phyloP scores from a whole-genome alignment of 2,888 invertebrate genomes.

The Spodoptera picta region DNA sequence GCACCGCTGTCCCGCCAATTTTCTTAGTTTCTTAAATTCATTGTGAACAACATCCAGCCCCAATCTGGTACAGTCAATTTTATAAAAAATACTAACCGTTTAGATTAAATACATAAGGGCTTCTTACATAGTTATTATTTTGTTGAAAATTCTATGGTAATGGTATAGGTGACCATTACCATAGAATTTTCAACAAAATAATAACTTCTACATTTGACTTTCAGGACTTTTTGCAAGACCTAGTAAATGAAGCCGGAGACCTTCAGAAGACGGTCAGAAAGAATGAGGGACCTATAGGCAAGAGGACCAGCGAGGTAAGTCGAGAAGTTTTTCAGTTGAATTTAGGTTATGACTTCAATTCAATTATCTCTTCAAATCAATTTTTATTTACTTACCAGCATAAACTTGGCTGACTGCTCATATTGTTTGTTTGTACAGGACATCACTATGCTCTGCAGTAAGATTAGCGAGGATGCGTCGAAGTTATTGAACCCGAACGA shows the following conservation, averaged over 20 bases:
- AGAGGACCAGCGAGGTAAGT: conserved; percentile 62
- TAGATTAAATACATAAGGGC: too few relatives aligned
- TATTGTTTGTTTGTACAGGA: conserved; percentile 47
- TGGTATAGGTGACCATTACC: too few relatives aligned
- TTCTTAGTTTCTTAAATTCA: too few relatives aligned
- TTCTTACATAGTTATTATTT: too few relatives aligned
- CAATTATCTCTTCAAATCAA: too few relatives aligned
- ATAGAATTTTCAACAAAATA: neutral
- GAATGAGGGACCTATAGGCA: conserved; percentile 50
- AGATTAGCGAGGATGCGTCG: conserved; percentile 62
- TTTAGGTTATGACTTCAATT: neutral
- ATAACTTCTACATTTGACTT: neutral
- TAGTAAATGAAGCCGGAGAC: conserved; percentile 65
- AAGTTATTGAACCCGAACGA: conserved; percentile 55
- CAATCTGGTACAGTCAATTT: too few relatives aligned
- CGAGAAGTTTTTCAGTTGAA: neutral
- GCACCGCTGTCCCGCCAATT: too few relatives aligned
- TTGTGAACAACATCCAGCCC: too few relatives aligned
- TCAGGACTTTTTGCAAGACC: conserved; percentile 76
- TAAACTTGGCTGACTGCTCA: too few relatives aligned
- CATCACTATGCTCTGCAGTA: conserved; percentile 63
- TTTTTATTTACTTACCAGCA: too few relatives aligned
- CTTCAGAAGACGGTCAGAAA: conserved; percentile 55
- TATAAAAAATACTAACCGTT: too few relatives aligned
- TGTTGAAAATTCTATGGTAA: too few relatives aligned